Percentiles rank a stretch among this genome's conserved stretches.
phyloP scores from a whole-genome alignment of 2,888 invertebrate genomes.

The Danaus chrysippus region DNA sequence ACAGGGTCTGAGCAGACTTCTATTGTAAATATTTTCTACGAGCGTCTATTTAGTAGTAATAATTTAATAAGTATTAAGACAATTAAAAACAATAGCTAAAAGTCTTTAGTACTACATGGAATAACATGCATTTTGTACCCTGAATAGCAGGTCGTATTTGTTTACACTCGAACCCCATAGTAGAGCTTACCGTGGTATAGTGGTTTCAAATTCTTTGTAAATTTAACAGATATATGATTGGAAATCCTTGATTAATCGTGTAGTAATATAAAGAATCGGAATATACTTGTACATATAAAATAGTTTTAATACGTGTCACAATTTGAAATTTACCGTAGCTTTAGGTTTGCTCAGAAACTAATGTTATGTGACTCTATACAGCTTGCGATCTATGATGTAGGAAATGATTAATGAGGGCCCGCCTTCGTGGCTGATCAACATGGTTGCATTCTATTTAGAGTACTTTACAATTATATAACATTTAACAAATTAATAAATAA shows the following conservation, averaged over 20 bases:
- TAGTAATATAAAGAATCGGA: conserved; percentile 7
- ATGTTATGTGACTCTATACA: neutral
- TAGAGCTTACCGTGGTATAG: neutral
- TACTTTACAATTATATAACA: neutral
- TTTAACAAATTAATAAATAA: neutral
- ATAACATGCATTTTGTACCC: conserved; percentile 12
- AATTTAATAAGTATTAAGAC: conserved; percentile 20
- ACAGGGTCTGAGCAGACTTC: conserved; percentile 31
- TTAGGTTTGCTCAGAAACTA: conserved; percentile 28
- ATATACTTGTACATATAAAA: conserved; percentile 13
- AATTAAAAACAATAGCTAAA: conserved; percentile 16
- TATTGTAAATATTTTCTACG: conserved; percentile 24
- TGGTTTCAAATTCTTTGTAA: neutral
- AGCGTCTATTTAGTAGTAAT: conserved; percentile 18
- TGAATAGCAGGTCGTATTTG: conserved; percentile 5
- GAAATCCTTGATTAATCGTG: neutral
- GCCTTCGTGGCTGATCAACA: neutral
- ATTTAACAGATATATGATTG: neutral
- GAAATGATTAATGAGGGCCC: too few species aligned
- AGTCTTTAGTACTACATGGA: conserved; percentile 15
- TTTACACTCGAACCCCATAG: neutral
- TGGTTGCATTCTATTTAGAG: neutral
- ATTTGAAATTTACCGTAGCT: conserved; percentile 7
- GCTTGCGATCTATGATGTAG: neutral
- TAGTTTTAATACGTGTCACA: conserved; percentile 15